Evolutionary conservation across 2,113 vertebrate species (phyloP).

Genomic region (crab-eating macaque (Macaca fascicularis)): T2T-MFA8v1.1 NC_088394.1:59549501-59550000

Average conservation of each 20-base stretch:
- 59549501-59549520: not conserved
- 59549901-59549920: not conserved
- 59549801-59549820: not conserved
- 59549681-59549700: not conserved
- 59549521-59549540: not conserved
- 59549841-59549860: not conserved
- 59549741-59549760: not conserved
- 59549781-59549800: not conserved
- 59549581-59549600: not conserved
- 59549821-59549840: slow-evolving; percentile 7
- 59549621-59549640: not conserved
- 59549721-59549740: not conserved
- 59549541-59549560: not conserved
- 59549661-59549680: not conserved
- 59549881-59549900: not conserved
- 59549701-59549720: not conserved
- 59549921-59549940: not conserved
- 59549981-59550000: not conserved
- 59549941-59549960: not conserved
- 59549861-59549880: not conserved
- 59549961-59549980: not conserved
- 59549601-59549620: not conserved
- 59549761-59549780: not conserved
- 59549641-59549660: not conserved
- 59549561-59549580: not conserved